Conservation (phyloP, 1,140 invertebrate genomes). For the Megalonaias nervosa region DNA sequence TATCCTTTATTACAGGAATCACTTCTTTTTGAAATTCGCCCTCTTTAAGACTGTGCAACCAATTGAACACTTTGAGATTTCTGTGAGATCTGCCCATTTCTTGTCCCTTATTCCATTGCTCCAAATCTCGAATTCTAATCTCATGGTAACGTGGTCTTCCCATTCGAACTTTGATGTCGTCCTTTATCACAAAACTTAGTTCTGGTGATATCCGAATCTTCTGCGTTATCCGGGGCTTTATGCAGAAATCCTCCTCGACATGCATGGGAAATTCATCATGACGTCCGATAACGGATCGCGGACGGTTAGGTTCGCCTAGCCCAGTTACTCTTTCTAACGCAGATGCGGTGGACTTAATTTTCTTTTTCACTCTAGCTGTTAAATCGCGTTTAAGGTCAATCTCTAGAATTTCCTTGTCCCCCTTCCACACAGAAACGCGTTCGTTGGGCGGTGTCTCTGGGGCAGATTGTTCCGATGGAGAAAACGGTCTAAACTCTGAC, state of each 20-base stretch:
- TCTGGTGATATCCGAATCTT: conserved; percentile 58
- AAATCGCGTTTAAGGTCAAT: conserved; percentile 57
- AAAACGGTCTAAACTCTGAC: conserved; percentile 16
- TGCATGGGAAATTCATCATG: conserved; percentile 49
- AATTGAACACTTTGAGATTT: conserved; percentile 64
- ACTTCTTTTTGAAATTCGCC: conserved; percentile 41
- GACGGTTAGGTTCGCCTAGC: conserved; percentile 49
- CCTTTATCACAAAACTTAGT: conserved; percentile 56
- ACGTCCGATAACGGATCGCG: conserved; percentile 26
- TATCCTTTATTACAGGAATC: conserved; percentile 37
- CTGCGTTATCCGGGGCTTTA: conserved; percentile 48
- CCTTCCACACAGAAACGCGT: conserved; percentile 52
- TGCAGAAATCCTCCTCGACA: conserved; percentile 46
- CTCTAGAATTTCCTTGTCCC: conserved; percentile 49
- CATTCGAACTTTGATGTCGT: conserved; percentile 60
- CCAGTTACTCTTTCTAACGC: conserved; percentile 55
- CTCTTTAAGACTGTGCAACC: conserved; percentile 58
- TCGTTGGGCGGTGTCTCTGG: conserved; percentile 20
- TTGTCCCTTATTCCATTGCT: conserved; percentile 55
- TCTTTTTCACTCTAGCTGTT: conserved; percentile 50
- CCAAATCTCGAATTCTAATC: conserved; percentile 47
- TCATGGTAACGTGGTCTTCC: conserved; percentile 61
- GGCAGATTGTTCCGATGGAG: conserved; percentile 15
- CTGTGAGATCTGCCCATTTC: conserved; percentile 47
- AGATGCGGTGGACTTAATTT: conserved; percentile 43